Conservation (phyloP, 2,888 invertebrate genomes). For the Metacarcinus magister region DNA sequence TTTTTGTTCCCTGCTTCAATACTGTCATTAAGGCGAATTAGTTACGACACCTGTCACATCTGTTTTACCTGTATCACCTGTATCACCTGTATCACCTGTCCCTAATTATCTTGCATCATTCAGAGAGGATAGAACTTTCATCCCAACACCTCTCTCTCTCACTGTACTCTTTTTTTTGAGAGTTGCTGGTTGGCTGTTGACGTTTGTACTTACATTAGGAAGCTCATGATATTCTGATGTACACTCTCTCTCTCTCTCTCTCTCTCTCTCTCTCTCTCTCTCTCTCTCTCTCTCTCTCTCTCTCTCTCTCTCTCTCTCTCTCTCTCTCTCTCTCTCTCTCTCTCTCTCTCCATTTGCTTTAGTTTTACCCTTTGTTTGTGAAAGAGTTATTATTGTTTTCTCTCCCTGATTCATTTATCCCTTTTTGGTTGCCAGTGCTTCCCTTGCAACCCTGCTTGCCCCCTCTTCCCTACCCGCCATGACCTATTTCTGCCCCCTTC, state of each 20-base stretch:
- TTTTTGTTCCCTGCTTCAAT: no score
- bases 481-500: not conserved
- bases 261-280: not conserved
- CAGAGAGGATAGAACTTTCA: not conserved
- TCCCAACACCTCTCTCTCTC: not conserved
- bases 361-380: not conserved
- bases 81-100: not conserved
- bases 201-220: not conserved
- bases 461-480: no score
- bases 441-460: no score
- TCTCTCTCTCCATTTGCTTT: not conserved
- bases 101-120: not conserved
- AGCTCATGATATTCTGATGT: not conserved
- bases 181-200: not conserved
- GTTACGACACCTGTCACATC: no score
- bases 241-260: not conserved
- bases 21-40: not conserved
- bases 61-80: not conserved
- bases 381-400: not conserved
- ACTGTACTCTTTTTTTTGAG: not conserved
- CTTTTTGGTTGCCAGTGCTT: not conserved
- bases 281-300: not conserved
- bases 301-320: not conserved
- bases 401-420: not conserved
- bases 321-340: not conserved